A percentile compares a stretch with the other conserved stretches of the same genome.
Evolutionary conservation across 2,797 vertebrate genomes (phyloP).

Genomic region (Babyrousa celebensis): DNA sequence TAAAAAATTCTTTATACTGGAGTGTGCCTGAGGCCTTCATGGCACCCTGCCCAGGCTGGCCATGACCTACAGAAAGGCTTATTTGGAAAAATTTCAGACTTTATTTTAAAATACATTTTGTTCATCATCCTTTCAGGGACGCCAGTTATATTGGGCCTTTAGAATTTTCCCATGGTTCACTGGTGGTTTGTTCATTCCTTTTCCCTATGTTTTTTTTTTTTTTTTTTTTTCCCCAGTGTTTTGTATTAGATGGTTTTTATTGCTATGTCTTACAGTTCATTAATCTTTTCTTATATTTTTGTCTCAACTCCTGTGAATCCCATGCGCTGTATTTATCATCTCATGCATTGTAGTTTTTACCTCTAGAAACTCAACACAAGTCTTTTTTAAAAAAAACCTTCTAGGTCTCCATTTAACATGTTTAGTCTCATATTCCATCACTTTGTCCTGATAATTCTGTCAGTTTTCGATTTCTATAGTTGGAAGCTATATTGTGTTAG

Average conservation of each 20-base stretch:
- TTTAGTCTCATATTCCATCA: background rate
- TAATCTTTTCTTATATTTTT: conserved; percentile 33
- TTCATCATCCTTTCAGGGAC: background rate
- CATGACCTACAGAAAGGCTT: background rate
- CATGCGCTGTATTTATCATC: background rate
- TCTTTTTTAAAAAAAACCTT: background rate
- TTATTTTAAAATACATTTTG: conserved; percentile 20
- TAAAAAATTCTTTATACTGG: conserved; percentile 64
- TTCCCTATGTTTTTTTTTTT: background rate
- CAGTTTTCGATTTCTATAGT: conserved; percentile 34
- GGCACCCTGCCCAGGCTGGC: background rate
- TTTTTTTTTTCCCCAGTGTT: background rate
- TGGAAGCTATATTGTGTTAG: conserved; percentile 35
- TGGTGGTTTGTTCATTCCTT: conserved; percentile 31
- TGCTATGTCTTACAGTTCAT: background rate
- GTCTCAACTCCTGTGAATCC: background rate
- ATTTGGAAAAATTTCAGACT: background rate
- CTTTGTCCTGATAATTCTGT: conserved; percentile 1
- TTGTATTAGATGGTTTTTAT: conserved; percentile 17
- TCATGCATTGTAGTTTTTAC: background rate
- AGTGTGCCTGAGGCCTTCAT: conserved; percentile 83
- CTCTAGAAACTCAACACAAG: background rate
- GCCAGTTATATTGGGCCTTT: background rate
- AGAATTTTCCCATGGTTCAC: background rate
- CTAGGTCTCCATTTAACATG: background rate